phyloP scores from a whole-genome alignment of 1,140 invertebrate species.

The Trinorchestia longiramus region DNA sequence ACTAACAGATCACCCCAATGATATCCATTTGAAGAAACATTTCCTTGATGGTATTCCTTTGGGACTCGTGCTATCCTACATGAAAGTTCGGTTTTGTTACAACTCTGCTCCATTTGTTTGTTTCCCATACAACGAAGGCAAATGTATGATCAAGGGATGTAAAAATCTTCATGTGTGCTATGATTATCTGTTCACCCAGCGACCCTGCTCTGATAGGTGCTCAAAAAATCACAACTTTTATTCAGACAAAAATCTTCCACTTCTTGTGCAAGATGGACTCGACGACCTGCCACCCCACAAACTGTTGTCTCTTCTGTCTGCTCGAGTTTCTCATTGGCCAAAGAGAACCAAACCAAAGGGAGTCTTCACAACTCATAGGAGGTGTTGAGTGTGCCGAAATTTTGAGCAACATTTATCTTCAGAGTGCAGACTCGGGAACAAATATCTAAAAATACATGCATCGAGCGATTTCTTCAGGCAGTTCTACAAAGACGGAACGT shows the following conservation, averaged over 20 bases:
- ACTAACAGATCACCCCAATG: background rate
- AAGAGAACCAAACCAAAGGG: background rate
- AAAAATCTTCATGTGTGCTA: conserved; percentile 24
- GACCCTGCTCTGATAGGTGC: background rate
- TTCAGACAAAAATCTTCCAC: background rate
- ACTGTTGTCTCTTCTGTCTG: background rate
- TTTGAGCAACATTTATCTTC: background rate
- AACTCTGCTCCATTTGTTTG: background rate
- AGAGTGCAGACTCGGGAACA: background rate
- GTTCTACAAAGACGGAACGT: background rate
- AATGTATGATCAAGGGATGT: background rate
- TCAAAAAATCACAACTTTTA: background rate
- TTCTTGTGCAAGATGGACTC: background rate
- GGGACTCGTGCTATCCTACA: background rate
- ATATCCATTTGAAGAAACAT: background rate
- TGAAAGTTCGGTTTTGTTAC: background rate
- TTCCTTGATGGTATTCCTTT: background rate
- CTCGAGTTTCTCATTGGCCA: conserved; percentile 25
- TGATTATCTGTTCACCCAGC: conserved; percentile 22
- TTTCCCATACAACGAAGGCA: conserved; percentile 21
- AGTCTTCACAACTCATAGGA: background rate
- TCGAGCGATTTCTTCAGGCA: background rate
- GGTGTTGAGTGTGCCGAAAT: background rate
- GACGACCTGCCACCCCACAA: background rate
- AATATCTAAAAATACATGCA: background rate